Percentiles rank a stretch among this genome's conserved stretches.
These are phyloP conservation scores for Tenthredo notha DNA, from an alignment of 2,888 invertebrate genomes.

Conservation along the genomic window DNA sequence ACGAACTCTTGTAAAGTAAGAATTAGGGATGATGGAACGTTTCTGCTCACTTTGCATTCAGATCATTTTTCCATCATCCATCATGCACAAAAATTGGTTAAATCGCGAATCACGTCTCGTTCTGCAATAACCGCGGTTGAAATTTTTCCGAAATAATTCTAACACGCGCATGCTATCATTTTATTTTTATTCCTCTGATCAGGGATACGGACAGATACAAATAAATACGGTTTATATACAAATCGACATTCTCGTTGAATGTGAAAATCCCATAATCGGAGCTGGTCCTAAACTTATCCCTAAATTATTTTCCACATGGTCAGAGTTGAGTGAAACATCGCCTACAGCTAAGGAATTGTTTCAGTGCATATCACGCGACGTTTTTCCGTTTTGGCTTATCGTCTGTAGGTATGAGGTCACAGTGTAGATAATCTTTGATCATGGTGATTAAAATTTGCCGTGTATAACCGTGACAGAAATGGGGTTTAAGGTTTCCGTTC, in stretches of 20 bases:
- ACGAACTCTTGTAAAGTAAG: neutral
- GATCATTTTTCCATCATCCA: no score
- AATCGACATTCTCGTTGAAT: neutral
- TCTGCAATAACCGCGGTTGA: neutral
- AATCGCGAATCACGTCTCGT: no score
- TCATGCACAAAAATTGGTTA: no score
- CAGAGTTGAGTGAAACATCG: slow-evolving; percentile 4
- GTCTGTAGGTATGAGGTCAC: neutral
- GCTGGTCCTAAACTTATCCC: neutral
- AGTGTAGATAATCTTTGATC: slow-evolving; percentile 16
- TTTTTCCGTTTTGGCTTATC: neutral
- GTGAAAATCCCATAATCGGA: neutral
- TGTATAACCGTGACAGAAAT: slow-evolving; percentile 27
- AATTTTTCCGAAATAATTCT: neutral
- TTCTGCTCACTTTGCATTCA: neutral
- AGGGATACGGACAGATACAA: no score
- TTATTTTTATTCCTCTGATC: no score
- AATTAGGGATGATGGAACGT: neutral
- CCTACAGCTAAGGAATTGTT: neutral
- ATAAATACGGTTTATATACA: no score
- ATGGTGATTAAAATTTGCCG: slow-evolving; percentile 24
- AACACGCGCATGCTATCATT: no score
- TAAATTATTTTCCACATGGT: neutral
- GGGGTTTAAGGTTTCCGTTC: slow-evolving; percentile 33
- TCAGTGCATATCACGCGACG: slow-evolving; percentile 11